Base-by-base conservation (phyloP, 2,113 vertebrate genomes). In the Narcine bancroftii region DNA sequence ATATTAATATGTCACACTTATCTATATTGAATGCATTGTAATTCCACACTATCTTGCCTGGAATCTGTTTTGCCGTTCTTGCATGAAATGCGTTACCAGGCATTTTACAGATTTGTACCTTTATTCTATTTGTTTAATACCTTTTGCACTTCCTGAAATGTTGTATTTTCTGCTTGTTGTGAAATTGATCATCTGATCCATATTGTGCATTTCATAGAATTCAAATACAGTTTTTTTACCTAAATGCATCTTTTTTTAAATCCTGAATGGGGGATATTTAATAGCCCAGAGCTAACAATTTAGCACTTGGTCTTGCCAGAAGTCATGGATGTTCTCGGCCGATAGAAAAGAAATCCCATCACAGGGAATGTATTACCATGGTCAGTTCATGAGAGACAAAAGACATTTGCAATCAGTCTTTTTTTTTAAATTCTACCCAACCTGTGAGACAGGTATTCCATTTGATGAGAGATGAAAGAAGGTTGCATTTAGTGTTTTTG, bases 391-490 rank as follows among this genome's bases (percentile, higher is more conserved):
- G 21, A 69, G n/a, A n/a, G n/a, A 21, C 33, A 36, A 87, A 87
- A 87, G 19, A 60, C 13, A 21, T 36, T n/a, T n/a, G n/a, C n/a
- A n/a, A n/a, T n/a, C n/a, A n/a, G n/a, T n/a, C n/a, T n/a, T n/a
- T 71, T 71, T 91, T n/a, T n/a, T n/a, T n/a, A n/a, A n/a, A n/a
- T n/a, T n/a, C n/a, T n/a, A n/a, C n/a, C n/a, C n/a, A n/a, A n/a
- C n/a, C n/a, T n/a, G n/a, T n/a, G n/a, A n/a, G n/a, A n/a, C n/a
- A n/a, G n/a, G n/a, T n/a, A n/a, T n/a, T n/a, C n/a, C 13, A n/a
- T 63, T 87, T 36, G 53, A 47, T 79, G 42, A 47, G 33, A 91
- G 65, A 91, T 91, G 63, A 91, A 17, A 42, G 87, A 91, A 65
- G 21, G 19, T 65, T 65, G 87, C 36, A 45, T 89, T 81, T 81